Evolutionary conservation across 2,797 vertebrate species (phyloP).

Genomic region (Clarias pachynema): DNA sequence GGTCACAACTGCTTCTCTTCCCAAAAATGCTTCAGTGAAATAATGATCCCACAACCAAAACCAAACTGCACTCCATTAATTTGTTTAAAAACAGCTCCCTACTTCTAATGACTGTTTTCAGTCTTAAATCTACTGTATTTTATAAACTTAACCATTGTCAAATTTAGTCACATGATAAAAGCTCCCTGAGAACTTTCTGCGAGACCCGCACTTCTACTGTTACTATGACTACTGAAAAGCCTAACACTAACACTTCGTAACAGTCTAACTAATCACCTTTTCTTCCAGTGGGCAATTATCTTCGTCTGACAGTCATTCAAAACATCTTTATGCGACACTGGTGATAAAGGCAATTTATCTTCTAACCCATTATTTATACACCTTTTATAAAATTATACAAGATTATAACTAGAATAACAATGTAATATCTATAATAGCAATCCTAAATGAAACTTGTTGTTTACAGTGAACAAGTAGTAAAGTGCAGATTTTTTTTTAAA

Average conservation of each 20-base stretch:
- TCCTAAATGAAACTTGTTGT: too few species aligned
- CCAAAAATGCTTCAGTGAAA: constrained; percentile 7
- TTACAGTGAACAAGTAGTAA: too few species aligned
- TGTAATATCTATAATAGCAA: too few species aligned
- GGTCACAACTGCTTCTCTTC: background rate
- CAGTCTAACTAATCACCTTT: background rate
- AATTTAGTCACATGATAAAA: background rate
- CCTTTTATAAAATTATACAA: too few species aligned
- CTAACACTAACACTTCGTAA: background rate
- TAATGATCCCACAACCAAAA: background rate
- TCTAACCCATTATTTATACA: background rate
- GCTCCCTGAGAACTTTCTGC: background rate
- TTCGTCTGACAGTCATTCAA: background rate
- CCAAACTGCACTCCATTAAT: background rate
- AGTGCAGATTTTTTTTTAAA: too few species aligned
- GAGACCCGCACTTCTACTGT: background rate
- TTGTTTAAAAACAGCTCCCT: background rate
- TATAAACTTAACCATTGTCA: constrained; percentile 4
- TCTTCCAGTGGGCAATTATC: background rate
- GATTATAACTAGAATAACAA: too few species aligned
- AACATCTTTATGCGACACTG: background rate
- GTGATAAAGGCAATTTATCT: background rate
- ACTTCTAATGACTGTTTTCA: constrained; percentile 12
- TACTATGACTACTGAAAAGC: background rate
- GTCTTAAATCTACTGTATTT: constrained; percentile 3